phyloP scores from a whole-genome alignment of 2,888 invertebrate species.

The Zootermopsis nevadensis region DNA sequence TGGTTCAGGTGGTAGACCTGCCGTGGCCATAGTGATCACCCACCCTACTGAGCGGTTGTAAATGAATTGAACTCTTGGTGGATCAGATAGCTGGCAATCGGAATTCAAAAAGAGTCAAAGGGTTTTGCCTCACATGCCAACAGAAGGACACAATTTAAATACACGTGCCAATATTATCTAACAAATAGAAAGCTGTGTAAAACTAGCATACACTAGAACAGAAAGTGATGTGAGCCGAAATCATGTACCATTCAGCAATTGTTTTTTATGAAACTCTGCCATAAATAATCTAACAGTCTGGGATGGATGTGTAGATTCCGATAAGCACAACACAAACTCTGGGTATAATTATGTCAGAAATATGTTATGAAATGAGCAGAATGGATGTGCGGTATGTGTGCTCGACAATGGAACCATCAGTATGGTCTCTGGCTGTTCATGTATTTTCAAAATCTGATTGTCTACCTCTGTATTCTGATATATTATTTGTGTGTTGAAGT shows the following conservation, averaged over 20 bases:
- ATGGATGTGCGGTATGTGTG: background rate
- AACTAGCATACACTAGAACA: background rate
- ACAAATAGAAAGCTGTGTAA: background rate
- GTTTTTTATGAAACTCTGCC: background rate
- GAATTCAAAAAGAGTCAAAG: background rate
- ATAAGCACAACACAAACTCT: constrained; percentile 1
- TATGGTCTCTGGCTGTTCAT: background rate
- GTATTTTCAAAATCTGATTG: background rate
- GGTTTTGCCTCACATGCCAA: background rate
- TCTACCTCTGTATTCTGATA: background rate
- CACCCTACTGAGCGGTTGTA: background rate
- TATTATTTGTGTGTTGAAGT: background rate
- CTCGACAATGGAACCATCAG: background rate
- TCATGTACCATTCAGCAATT: background rate
- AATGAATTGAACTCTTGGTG: constrained; percentile 6
- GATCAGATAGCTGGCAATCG: background rate
- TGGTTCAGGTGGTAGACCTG: background rate
- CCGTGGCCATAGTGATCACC: background rate
- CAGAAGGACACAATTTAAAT: background rate
- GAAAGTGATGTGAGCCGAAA: background rate
- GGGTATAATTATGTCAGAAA: background rate
- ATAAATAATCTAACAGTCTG: background rate
- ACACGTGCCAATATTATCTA: background rate
- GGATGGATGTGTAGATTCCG: background rate
- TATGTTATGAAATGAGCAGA: background rate